These are phyloP conservation scores for Nyctibius grandis DNA, from an alignment of 2,797 vertebrate species.

Conservation along the genomic window DNA sequence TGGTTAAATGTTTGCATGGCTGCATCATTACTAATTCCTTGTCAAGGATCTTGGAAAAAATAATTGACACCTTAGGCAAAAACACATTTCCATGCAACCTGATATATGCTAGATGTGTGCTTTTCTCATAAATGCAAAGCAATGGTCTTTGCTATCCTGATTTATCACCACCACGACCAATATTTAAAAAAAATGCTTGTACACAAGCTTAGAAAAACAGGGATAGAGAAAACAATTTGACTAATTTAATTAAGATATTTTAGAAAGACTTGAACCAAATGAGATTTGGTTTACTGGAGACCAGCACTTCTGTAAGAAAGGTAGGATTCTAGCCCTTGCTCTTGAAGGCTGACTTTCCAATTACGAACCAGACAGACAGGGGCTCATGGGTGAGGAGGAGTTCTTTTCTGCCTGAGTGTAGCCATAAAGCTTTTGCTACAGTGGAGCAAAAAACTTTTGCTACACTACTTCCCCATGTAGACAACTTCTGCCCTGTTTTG, in stretches of 20 bases:
- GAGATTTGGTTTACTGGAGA: background rate
- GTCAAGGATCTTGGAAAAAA: background rate
- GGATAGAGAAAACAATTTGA: background rate
- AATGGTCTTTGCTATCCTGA: background rate
- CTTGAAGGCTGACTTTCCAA: background rate
- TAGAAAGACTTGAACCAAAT: background rate
- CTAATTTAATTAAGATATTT: background rate
- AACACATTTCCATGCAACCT: background rate
- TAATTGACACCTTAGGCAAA: background rate
- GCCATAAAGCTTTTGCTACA: background rate
- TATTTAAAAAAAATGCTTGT: background rate
- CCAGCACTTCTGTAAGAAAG: background rate
- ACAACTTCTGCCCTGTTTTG: background rate
- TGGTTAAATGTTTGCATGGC: background rate
- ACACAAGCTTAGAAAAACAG: background rate
- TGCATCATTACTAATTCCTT: background rate
- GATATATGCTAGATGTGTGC: background rate
- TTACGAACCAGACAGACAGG: rapidly evolving
- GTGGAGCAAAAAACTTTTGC: too few relatives aligned
- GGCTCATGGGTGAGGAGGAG: rapidly evolving
- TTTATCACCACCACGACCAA: rapidly evolving
- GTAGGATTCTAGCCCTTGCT: background rate
- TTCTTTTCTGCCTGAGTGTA: background rate
- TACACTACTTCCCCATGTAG: background rate
- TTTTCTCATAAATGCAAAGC: background rate